Evolutionary conservation across 2,888 invertebrate genomes (phyloP), one percentile per base, ranked within the genome.

Genomic region (Caprella mutica): DNA sequence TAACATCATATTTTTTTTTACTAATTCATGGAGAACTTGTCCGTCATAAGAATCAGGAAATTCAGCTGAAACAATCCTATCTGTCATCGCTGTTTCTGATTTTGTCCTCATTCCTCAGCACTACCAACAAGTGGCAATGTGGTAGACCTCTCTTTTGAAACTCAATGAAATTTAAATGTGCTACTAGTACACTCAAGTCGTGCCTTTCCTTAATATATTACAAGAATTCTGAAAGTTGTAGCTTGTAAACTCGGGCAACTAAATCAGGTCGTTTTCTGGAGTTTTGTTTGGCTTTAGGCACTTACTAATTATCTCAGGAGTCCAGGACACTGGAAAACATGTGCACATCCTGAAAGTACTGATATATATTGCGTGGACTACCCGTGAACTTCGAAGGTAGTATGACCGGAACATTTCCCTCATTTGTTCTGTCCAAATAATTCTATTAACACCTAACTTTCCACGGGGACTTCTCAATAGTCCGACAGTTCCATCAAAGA

Each of bases 251-350:
- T 21, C 43, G 43, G 21, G 43, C 68, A n/a, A 71, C 67, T 39
- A 74, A 58, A 61, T 73, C 72, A 5, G 71, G 72, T 40, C 73
- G 67, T 72, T 67, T 39, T 61, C 58, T 5, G 69, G 59, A 58
- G 61, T 59, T 66, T 71, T 67, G 23, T 66, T 65, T 3, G 3
- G 23, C 21, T 24, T 24, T 19, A 43, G 43, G 43, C 24, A 24
- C 17, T 43, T 46, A n/a, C 74, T 2, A 19, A 43, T 72, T n/a
- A n/a, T n/a, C n/a, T n/a, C n/a, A n/a, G n/a, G n/a, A n/a, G n/a
- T n/a, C n/a, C n/a, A n/a, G n/a, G n/a, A n/a, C 17, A 74, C 72
- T 67, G 69, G 65, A 71, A 72, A 24, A 71, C 68, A 53, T 70
- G 66, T 33, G 69, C 68, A 12, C 70, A 65, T 72, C 71, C 65